These are phyloP conservation scores for Pseudomyrmex flavicornis DNA, from an alignment of 1,140 invertebrate genomes.

Conservation along the genomic window DNA sequence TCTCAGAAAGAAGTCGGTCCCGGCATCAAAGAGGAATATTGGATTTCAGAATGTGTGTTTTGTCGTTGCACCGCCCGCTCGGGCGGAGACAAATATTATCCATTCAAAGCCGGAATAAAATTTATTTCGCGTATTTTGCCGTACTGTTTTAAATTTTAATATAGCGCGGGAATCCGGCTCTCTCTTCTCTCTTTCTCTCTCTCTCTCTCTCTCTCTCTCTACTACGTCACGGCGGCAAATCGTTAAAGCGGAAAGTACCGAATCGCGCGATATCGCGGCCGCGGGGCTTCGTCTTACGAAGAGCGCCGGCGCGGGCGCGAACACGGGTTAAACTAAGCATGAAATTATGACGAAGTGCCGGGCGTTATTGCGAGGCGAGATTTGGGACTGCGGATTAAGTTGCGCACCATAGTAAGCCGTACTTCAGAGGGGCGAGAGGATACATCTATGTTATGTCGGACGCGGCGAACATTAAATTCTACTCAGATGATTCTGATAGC, in stretches of 20 bases:
- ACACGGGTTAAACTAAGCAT: conserved; percentile 54
- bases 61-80: conserved; percentile 35
- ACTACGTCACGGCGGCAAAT: conserved; percentile 1
- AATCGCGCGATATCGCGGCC: conserved; percentile 26
- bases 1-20: conserved; percentile 8
- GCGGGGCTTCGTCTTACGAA: conserved; percentile 13
- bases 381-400: conserved; percentile 59
- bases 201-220: background rate
- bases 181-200: too few relatives aligned
- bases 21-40: conserved; percentile 55
- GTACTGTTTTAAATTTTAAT: conserved; percentile 52
- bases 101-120: conserved; percentile 43
- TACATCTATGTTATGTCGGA: conserved; percentile 50
- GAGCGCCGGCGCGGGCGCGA: conserved; percentile 17
- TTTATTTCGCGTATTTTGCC: conserved; percentile 44
- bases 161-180: background rate
- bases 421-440: conserved; percentile 13
- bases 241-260: conserved; percentile 53
- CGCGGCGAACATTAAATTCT: conserved; percentile 54
- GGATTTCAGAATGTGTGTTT: conserved; percentile 55
- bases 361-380: conserved; percentile 53
- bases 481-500: conserved; percentile 40
- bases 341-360: conserved; percentile 59
- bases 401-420: conserved; percentile 33
- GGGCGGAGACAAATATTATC: conserved; percentile 39